phyloP scores from a whole-genome alignment of 92 coral and sea anemone genomes.

The Heliopora coerulea region DNA sequence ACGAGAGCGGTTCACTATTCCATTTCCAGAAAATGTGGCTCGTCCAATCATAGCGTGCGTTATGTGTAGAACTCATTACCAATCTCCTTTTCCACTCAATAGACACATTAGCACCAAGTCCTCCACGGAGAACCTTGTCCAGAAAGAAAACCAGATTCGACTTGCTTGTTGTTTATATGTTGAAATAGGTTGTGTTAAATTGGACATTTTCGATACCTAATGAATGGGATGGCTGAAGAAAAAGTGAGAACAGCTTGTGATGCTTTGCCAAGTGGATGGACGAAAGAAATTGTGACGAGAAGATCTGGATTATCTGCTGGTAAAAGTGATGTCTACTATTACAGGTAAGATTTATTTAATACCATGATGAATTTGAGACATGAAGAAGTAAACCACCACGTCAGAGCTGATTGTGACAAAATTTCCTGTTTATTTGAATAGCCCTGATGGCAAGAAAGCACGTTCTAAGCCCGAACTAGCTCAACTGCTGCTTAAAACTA shows the following conservation, averaged over 20 bases:
- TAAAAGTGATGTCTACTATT: conserved; percentile 93
- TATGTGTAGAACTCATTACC: no score
- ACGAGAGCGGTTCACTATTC: no score
- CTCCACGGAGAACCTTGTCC: no score
- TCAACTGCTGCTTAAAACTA: conserved; percentile 50
- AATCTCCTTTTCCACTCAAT: no score
- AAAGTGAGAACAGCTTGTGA: conserved; percentile 71
- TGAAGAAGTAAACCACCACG: no score
- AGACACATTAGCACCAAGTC: no score
- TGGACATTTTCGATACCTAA: background rate
- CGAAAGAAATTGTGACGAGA: conserved; percentile 82
- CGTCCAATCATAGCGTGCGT: no score
- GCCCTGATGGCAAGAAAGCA: conserved; percentile 95
- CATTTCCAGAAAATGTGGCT: no score
- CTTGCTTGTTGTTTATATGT: no score
- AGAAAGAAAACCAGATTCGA: no score
- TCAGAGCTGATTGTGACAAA: background rate
- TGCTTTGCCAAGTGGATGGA: conserved; percentile 90
- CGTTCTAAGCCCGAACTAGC: conserved; percentile 97
- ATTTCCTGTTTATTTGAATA: conserved; percentile 24
- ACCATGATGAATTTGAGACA: no score
- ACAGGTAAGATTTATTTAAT: conserved; percentile 88
- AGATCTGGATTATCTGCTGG: conserved; percentile 96
- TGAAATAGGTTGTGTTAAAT: no score
- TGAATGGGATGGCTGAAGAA: background rate